These are phyloP conservation scores for Campoletis raptor DNA, from an alignment of 2,888 invertebrate species.

Conservation along the genomic window DNA sequence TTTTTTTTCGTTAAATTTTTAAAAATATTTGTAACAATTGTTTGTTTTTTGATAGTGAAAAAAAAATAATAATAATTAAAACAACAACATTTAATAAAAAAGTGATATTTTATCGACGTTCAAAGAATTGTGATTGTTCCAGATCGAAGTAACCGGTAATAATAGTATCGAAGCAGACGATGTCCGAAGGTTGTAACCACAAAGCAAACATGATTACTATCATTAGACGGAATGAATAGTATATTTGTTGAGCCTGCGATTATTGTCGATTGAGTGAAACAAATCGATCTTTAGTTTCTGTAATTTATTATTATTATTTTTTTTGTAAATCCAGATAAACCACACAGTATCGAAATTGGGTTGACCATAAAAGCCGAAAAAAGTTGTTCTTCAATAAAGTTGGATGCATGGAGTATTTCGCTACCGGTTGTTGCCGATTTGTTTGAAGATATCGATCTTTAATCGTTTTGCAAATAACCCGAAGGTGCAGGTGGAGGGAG, in stretches of 20 bases:
- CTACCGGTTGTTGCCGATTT: background rate
- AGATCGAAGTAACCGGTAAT: background rate
- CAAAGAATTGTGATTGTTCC: background rate
- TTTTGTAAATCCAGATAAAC: background rate
- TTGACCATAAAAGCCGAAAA: background rate
- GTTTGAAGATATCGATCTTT: background rate
- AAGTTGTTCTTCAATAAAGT: background rate
- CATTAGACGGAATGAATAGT: background rate
- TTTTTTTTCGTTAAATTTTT: too few species aligned
- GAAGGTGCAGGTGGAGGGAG: too few species aligned
- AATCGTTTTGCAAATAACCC: constrained; percentile 9
- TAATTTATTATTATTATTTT: too few species aligned
- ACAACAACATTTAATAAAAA: background rate
- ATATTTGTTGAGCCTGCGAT: background rate
- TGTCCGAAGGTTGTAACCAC: background rate
- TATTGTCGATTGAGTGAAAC: constrained; percentile 3
- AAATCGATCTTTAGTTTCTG: background rate
- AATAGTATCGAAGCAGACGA: background rate
- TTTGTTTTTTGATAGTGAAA: background rate
- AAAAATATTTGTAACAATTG: too few species aligned
- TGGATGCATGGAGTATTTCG: background rate
- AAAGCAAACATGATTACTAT: constrained; percentile 7
- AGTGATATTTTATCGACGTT: background rate
- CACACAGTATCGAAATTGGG: background rate
- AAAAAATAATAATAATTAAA: background rate